Evolutionary conservation across 2,113 vertebrate species (phyloP).

Genomic region (Onychostoma macrolepis): DNA sequence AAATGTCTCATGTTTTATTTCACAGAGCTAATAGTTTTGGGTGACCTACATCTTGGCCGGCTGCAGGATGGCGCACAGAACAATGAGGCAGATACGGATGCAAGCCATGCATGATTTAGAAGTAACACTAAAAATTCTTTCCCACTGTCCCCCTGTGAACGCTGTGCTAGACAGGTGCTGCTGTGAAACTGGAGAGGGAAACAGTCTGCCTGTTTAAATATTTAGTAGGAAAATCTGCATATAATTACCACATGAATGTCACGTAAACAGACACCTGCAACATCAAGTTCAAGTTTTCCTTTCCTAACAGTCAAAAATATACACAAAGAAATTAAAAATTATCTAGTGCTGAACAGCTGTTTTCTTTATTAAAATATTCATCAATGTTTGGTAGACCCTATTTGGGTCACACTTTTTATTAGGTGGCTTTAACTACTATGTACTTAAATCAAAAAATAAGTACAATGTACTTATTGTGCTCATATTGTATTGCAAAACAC

Average conservation of each 20-base stretch:
- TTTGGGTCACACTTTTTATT: no score
- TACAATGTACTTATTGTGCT: no score
- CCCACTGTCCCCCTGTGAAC: not conserved
- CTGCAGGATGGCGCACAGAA: constrained; percentile 16
- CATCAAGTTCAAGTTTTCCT: not conserved
- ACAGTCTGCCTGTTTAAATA: constrained; percentile 53
- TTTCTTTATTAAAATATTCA: not conserved
- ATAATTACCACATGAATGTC: constrained; percentile 30
- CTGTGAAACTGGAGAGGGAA: constrained; percentile 39
- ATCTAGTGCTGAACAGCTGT: not conserved
- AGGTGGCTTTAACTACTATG: no score
- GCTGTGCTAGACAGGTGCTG: constrained; percentile 48
- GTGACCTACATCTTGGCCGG: not conserved
- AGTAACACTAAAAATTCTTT: not conserved
- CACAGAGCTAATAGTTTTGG: not conserved
- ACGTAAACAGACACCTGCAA: constrained; percentile 13
- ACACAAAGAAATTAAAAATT: not conserved
- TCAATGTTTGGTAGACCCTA: not conserved
- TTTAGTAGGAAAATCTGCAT: constrained; percentile 49
- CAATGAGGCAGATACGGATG: constrained; percentile 23
- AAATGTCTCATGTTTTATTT: not conserved
- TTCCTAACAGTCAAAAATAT: not conserved
- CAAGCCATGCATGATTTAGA: constrained; percentile 43
- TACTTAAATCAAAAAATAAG: no score
- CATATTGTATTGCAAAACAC: no score